phyloP scores from a whole-genome alignment of 2,797 vertebrate species.

The Melopsittacus undulatus region DNA sequence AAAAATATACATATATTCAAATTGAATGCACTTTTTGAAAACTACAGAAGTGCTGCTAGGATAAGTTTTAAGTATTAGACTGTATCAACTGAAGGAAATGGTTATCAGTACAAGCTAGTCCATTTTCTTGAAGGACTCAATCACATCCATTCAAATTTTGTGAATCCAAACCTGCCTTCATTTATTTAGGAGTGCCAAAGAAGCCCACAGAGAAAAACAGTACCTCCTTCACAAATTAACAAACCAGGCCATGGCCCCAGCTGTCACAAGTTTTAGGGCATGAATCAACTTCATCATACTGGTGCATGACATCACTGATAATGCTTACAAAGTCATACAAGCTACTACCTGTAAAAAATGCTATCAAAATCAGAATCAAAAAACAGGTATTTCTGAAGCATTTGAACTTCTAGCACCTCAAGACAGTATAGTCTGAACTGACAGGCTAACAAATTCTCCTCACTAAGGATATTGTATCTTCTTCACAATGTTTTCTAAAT shows the following conservation, averaged over 20 bases:
- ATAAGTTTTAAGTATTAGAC: background rate
- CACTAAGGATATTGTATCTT: background rate
- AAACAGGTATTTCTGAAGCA: background rate
- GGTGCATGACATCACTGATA: background rate
- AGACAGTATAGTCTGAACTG: background rate
- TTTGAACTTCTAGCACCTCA: background rate
- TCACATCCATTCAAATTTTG: background rate
- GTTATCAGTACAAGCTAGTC: background rate
- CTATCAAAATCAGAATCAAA: background rate
- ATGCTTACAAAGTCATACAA: background rate
- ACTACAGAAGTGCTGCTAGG: background rate
- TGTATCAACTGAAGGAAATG: background rate
- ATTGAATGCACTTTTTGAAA: background rate
- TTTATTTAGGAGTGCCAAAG: background rate
- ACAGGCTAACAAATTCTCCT: background rate
- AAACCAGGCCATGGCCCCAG: background rate
- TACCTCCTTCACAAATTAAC: background rate
- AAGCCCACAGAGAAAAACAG: background rate
- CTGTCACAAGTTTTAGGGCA: background rate
- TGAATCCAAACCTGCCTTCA: background rate
- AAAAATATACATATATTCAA: background rate
- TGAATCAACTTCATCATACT: background rate
- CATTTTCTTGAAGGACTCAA: background rate
- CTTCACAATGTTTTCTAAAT: background rate
- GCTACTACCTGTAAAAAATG: background rate